A percentile compares a stretch with the other conserved stretches of the same genome.
These are phyloP conservation scores for Caenorhabditis elegans DNA, from an alignment of 1,140 invertebrate genomes.

Conservation along the genomic window WBcel235 BX284603.4:10228501-10229000, in stretches of 20 bases:
- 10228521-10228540: background rate
- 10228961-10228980: background rate
- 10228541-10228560: background rate
- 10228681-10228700: background rate
- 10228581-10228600: background rate
- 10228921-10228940: background rate
- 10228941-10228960: background rate
- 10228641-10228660: background rate
- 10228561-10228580: background rate
- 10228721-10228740: background rate
- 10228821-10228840: background rate
- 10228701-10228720: background rate
- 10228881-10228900: background rate
- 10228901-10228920: background rate
- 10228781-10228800: background rate
- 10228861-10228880: background rate
- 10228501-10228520: background rate
- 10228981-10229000: background rate
- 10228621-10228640: no score
- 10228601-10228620: no score
- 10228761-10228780: background rate
- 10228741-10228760: background rate
- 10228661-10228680: background rate
- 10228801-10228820: background rate
- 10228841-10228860: background rate